phyloP scores from a whole-genome alignment of 2,797 vertebrate species.

The Emys orbicularis region DNA sequence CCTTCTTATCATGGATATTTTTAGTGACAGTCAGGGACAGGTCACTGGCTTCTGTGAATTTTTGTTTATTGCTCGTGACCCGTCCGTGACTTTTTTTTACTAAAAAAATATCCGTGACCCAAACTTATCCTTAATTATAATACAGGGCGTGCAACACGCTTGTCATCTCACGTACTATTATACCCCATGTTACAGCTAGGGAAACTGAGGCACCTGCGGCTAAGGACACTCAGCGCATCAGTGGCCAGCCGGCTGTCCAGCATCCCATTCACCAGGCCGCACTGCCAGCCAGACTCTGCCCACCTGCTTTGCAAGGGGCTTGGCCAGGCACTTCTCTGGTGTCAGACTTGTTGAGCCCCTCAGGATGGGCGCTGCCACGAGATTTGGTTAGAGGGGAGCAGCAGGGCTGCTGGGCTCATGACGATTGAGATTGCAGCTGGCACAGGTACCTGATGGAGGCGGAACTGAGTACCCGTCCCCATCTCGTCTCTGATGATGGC shows the following conservation, averaged over 20 bases:
- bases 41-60: too few relatives aligned
- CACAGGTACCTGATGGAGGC: not conserved
- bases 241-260: not conserved
- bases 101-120: too few relatives aligned
- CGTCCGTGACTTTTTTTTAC: too few relatives aligned
- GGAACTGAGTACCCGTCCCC: not conserved
- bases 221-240: too few relatives aligned
- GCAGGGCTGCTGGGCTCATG: not conserved
- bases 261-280: not conserved
- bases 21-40: too few relatives aligned
- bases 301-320: not conserved
- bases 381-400: not conserved
- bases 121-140: not conserved
- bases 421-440: too few relatives aligned
- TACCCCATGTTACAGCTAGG: not conserved
- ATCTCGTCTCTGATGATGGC: not conserved
- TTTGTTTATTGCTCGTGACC: too few relatives aligned
- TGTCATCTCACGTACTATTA: not conserved
- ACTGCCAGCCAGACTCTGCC: not conserved
- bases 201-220: not conserved
- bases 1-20: too few relatives aligned
- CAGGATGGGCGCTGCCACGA: not conserved
- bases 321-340: not conserved
- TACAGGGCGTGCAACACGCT: fast-evolving
- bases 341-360: not conserved